Base-by-base conservation (phyloP, 2,888 invertebrate genomes). In the Folsomia manolachei region DNA sequence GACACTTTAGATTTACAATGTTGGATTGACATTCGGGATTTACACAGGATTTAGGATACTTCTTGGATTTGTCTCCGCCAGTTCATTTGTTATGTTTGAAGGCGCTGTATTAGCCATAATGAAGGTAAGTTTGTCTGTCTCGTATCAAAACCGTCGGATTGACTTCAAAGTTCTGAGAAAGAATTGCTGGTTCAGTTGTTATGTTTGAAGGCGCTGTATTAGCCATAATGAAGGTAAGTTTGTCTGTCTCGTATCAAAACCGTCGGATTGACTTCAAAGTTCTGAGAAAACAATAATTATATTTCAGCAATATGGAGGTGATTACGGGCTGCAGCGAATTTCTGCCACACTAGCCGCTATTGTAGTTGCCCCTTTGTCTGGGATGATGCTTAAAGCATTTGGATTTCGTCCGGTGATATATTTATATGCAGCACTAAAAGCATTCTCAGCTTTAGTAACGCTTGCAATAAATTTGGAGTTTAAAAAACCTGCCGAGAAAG, bases 201-300 rank as follows among this genome's bases (percentile, higher is more conserved):
- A 91, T 92, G 90, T 91, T 91, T 82, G 91, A 91, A 83, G 84
- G 91, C 1, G 92, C 91, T 0, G 91, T 90, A 1, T 90, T 92
- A 72, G 90, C 91, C 2, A 90, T 91, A 80, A 84, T 91, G 88
- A 81, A 75, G 78, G 80, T 77, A 67, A 70, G 51, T n/a, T n/a
- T n/a, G n/a, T n/a, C n/a, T n/a, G n/a, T n/a, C n/a, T 52, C 14
- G 11, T 52, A 18, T 14, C 11, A 52, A 18, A 18, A 52, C 11
- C 18, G 52, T 18, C 18, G 52, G n/a, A 27, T 61, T 61, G 18
- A 14, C 19, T 51, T 66, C 27, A 21, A 18, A 18, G 18, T 51
- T 26, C 2, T 18, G 19, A 14, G 7, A 66, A 66, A 56, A 23
- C 23, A 39, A 62, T 26, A 26, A 72, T n/a, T n/a, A n/a, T n/a